Evolutionary conservation across 2,797 vertebrate genomes (phyloP).

Genomic region (Acipenser ruthenus): DNA sequence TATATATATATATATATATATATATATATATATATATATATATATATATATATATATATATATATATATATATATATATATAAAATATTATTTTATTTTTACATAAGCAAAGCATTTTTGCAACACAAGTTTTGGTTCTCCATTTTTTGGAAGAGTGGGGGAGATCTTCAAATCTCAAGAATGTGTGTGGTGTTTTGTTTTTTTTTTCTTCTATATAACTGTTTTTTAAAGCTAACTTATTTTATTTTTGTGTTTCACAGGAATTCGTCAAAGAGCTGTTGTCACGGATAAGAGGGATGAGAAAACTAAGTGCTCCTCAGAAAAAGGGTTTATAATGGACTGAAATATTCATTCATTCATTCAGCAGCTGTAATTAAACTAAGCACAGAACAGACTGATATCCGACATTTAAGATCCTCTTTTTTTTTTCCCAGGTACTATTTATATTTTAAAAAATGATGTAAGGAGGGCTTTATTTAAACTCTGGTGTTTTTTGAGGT

Average conservation of each 20-base stretch:
- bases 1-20: no score
- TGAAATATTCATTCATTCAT: slow-evolving; percentile 6
- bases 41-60: no score
- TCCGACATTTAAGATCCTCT: background rate
- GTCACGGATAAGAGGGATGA: slow-evolving; percentile 90
- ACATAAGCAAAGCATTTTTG: no score
- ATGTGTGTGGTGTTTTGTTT: no score
- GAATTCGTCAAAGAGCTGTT: slow-evolving; percentile 90
- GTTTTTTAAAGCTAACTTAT: no score
- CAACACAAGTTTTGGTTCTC: no score
- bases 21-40: no score
- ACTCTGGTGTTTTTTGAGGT: background rate
- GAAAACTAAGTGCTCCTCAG: slow-evolving; percentile 86
- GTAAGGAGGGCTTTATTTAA: background rate
- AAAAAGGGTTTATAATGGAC: slow-evolving; percentile 85
- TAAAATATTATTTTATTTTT: no score
- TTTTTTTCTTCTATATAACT: no score
- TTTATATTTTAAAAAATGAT: slow-evolving; percentile 11
- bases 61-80: no score
- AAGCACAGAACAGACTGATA: slow-evolving; percentile 17
- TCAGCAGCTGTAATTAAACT: slow-evolving; percentile 15
- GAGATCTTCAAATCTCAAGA: no score
- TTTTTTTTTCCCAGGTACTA: background rate
- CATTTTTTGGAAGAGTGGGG: no score
- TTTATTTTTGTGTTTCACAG: slow-evolving; percentile 45